These are phyloP conservation scores for Idaea aversata DNA, from an alignment of 2,888 invertebrate species.

Conservation along the genomic window DNA sequence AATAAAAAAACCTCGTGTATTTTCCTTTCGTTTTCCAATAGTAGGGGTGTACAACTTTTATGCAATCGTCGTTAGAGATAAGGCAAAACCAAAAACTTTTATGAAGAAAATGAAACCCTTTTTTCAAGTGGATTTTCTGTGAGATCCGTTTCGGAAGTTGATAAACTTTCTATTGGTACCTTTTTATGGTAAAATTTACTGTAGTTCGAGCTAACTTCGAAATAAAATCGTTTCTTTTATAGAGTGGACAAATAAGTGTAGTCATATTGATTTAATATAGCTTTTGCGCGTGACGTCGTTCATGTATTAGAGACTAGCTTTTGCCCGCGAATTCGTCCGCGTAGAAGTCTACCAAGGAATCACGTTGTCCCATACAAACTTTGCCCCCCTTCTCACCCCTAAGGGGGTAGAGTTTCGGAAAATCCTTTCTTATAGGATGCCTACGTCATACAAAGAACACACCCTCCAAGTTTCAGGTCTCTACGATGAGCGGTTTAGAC, in stretches of 20 bases:
- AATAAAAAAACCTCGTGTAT: neutral
- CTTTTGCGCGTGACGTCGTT: too few relatives aligned
- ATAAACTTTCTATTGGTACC: neutral
- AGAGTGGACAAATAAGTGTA: neutral
- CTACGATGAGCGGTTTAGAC: too few relatives aligned
- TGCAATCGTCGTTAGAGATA: constrained; percentile 35
- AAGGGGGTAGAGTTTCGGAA: too few relatives aligned
- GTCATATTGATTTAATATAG: neutral
- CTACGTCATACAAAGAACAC: too few relatives aligned
- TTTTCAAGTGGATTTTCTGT: constrained; percentile 8
- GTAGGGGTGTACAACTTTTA: constrained; percentile 28
- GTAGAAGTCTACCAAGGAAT: too few relatives aligned
- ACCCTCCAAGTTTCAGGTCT: too few relatives aligned
- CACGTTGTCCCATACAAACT: too few relatives aligned
- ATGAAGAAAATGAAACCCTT: constrained; percentile 25
- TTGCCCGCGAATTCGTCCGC: too few relatives aligned
- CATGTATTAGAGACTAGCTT: too few relatives aligned
- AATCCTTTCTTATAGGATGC: too few relatives aligned
- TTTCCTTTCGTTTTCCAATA: constrained; percentile 7
- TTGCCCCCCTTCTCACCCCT: too few relatives aligned
- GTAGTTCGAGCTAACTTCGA: neutral
- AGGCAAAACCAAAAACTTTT: constrained; percentile 33
- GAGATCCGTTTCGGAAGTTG: neutral
- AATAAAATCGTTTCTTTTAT: neutral
- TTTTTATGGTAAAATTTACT: neutral